Percentiles rank a stretch among this genome's conserved stretches.
phyloP scores from a whole-genome alignment of 1,140 invertebrate genomes.

The Leptestheria dahalacensis region DNA sequence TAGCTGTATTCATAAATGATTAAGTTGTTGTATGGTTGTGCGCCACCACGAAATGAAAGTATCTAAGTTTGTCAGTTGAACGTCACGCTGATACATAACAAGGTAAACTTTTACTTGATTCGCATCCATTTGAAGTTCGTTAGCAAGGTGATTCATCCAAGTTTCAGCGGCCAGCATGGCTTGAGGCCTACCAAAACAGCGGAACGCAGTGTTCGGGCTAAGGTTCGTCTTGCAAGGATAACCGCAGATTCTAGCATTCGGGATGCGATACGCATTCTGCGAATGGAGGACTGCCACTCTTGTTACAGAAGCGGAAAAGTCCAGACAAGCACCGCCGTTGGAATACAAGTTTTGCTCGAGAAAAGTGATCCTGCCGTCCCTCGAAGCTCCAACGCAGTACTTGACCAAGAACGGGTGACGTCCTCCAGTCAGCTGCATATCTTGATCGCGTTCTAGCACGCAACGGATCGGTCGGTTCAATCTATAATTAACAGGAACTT shows the following conservation, averaged over 20 bases:
- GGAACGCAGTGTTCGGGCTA: slow-evolving; percentile 74
- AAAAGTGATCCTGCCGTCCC: slow-evolving; percentile 53
- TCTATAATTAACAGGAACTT: no score
- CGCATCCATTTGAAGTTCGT: slow-evolving; percentile 44
- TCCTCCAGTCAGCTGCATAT: slow-evolving; percentile 74
- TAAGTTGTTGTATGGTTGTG: no score
- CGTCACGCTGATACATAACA: no score
- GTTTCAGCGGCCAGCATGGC: slow-evolving; percentile 71
- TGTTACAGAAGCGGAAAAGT: slow-evolving; percentile 42
- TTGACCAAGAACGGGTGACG: slow-evolving; percentile 75
- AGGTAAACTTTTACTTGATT: no score
- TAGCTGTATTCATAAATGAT: no score
- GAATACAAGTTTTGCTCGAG: slow-evolving; percentile 56
- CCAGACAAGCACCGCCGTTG: slow-evolving; percentile 67
- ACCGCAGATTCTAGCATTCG: slow-evolving; percentile 46
- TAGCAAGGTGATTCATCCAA: slow-evolving; percentile 58
- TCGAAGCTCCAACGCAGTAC: slow-evolving; percentile 70
- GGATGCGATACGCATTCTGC: slow-evolving; percentile 61
- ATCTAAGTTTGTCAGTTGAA: no score
- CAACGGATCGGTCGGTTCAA: slow-evolving; percentile 62
- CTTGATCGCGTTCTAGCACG: slow-evolving; percentile 84
- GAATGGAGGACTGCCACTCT: no score
- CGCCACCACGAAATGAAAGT: no score
- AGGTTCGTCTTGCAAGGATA: slow-evolving; percentile 69
- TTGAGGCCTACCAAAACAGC: slow-evolving; percentile 77